These are phyloP conservation scores for Zaprionus davidi DNA, from an alignment of 1,140 invertebrate genomes.

Conservation along the genomic window DNA sequence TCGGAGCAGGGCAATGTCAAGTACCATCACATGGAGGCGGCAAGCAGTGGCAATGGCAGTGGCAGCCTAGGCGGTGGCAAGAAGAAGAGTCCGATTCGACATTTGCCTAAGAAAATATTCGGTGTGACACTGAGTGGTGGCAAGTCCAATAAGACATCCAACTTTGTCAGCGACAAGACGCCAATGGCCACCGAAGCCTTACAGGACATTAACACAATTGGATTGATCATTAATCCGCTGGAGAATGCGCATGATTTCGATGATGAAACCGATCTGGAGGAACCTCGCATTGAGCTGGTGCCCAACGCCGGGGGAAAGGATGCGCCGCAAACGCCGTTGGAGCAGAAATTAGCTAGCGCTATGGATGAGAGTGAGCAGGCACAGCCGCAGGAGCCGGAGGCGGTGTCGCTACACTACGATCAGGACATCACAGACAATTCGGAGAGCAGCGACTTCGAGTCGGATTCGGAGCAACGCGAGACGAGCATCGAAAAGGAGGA, in stretches of 20 bases:
- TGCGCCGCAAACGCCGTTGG: conserved; percentile 53
- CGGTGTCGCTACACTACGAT: conserved; percentile 55
- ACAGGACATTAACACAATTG: conserved; percentile 82
- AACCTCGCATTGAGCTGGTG: conserved; percentile 63
- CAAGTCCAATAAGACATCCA: conserved; percentile 78
- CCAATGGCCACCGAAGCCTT: conserved; percentile 37
- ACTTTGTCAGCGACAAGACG: conserved; percentile 79
- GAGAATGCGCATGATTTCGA: conserved; percentile 80
- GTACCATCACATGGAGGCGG: conserved; percentile 89
- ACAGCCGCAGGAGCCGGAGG: conserved; percentile 21
- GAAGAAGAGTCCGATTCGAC: conserved; percentile 80
- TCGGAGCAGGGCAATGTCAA: conserved; percentile 94
- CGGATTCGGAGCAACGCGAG: conserved; percentile 77
- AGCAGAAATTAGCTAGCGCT: conserved; percentile 63
- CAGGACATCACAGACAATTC: conserved; percentile 80
- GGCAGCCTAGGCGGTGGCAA: conserved; percentile 48
- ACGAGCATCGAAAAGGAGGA: conserved; percentile 80
- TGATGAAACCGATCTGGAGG: conserved; percentile 76
- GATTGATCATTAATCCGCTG: conserved; percentile 86
- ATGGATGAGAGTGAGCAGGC: conserved; percentile 64
- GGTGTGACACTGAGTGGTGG: conserved; percentile 84
- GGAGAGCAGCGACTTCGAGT: conserved; percentile 79
- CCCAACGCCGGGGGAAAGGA: conserved; percentile 41
- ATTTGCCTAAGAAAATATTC: conserved; percentile 83
- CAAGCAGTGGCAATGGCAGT: conserved; percentile 45